phyloP scores from a whole-genome alignment of 2,113 vertebrate species.

The Nanorana parkeri region DNA sequence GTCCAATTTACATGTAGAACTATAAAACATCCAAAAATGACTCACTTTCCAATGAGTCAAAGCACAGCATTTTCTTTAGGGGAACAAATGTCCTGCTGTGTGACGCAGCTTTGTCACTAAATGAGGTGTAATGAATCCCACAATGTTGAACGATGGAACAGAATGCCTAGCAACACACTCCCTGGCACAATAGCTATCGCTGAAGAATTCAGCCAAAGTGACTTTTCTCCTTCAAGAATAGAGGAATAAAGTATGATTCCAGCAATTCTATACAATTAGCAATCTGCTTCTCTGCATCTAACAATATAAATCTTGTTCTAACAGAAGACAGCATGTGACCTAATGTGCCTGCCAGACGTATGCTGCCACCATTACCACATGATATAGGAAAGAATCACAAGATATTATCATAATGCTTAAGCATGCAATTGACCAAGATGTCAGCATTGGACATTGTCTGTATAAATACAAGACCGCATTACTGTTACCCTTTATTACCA shows the following conservation, averaged over 20 bases:
- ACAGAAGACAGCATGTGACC: neutral
- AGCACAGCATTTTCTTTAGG: constrained; percentile 3
- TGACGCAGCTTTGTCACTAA: constrained; percentile 29
- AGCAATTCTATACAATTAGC: constrained; percentile 13
- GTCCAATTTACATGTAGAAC: constrained; percentile 9
- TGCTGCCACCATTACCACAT: neutral
- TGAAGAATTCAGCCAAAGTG: constrained; percentile 15
- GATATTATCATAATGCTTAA: constrained; percentile 2
- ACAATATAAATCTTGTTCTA: constrained; percentile 25
- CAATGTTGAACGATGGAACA: constrained; percentile 3
- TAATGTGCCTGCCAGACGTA: neutral
- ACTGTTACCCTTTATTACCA: neutral
- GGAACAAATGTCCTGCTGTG: constrained; percentile 29
- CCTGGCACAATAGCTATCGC: constrained; percentile 11
- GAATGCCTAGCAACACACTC: constrained; percentile 45
- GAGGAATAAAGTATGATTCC: neutral
- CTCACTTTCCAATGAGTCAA: constrained; percentile 35
- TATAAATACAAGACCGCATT: neutral
- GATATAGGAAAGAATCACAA: constrained; percentile 24
- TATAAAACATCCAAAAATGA: constrained; percentile 7
- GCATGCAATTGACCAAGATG: neutral
- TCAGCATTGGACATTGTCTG: neutral
- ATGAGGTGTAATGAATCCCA: constrained; percentile 32
- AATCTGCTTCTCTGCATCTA: neutral
- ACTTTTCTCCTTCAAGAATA: constrained; percentile 22